A percentile compares a stretch with the other conserved stretches of the same genome.
These are phyloP conservation scores for Rafetus swinhoei DNA, from an alignment of 2,113 vertebrate genomes.

Conservation along the genomic window DNA sequence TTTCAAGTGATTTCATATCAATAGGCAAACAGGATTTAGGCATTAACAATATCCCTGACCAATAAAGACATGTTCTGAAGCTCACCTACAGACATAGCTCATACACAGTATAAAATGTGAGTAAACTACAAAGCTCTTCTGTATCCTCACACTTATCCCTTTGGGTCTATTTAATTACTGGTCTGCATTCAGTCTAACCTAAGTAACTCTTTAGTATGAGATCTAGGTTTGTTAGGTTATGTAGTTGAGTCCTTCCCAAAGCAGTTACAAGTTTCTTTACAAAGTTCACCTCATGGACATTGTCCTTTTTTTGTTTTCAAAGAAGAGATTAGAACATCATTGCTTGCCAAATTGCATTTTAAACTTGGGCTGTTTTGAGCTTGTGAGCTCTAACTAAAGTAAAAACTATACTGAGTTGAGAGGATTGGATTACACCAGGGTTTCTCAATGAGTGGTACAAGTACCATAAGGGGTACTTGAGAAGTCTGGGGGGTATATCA, in stretches of 20 bases:
- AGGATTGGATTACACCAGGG: too few species aligned
- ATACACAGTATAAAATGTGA: neutral
- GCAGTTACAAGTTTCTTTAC: neutral
- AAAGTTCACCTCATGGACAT: neutral
- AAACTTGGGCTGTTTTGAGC: neutral
- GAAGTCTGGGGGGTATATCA: too few species aligned
- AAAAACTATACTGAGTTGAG: accelerated
- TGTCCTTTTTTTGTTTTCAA: neutral
- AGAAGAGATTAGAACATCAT: neutral
- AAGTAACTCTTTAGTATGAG: neutral
- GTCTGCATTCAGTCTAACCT: neutral
- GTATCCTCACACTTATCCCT: neutral
- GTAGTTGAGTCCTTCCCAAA: accelerated
- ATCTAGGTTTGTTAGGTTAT: accelerated
- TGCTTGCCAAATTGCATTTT: neutral
- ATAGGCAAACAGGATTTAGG: neutral
- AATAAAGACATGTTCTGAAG: neutral
- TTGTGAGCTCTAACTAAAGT: accelerated
- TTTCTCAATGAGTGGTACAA: too few species aligned
- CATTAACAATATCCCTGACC: neutral
- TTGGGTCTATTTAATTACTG: neutral
- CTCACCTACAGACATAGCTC: neutral
- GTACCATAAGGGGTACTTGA: too few species aligned
- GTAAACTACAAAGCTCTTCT: neutral
- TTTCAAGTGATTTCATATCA: neutral